Base-by-base conservation (phyloP, 2,888 invertebrate species). In the Phyllotreta striolata region DNA sequence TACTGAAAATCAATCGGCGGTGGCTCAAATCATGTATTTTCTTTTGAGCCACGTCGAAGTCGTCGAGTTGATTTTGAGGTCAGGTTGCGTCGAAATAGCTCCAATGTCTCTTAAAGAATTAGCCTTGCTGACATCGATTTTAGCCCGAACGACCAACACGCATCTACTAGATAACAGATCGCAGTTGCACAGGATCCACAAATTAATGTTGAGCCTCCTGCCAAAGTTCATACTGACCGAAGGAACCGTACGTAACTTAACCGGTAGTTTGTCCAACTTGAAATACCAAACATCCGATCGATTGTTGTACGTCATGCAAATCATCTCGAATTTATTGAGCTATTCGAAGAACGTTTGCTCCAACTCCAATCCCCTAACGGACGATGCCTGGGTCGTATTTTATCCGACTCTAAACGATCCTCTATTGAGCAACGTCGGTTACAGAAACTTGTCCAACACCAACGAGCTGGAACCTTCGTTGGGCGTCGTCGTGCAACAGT, bases 31-130 rank as follows among this genome's bases (percentile, higher is more conserved):
- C 54, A 87, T 92, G 73, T 89, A 91, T 72, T 90, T 93, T 73
- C 79, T 96, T 46, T 85, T 94, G 55, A 89, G 91, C 62, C 94
- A 96, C 79, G 84, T 90, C 55, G 95, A 96, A 74, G 89, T 91
- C 63, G 86, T 95, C 61, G 91, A 92, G 74, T 85, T 89, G 72
- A 88, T 94, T 55, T 82, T 96, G 54, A 85, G 94, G 66, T 88
- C 88, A 44, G 88, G 89, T 0, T 84, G 84, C 69, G 89, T 91
- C 0, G 85, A 84, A 58, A 85, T 91, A 6, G 87, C 90, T 0
- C 76, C 85, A 1, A 85, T 89, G 0, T 85, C 90, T 24, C 82
- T 95, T 35, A 85, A 88, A 69, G 94, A 95, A 79, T 83, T 94
- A 46, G 89, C 93, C 3, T 86, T 89, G 9, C 83, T 94, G 1